A percentile compares a stretch with the other conserved stretches of the same genome.
Conservation (phyloP, 2,888 invertebrate genomes). For the Creontiades dilutus region DNA sequence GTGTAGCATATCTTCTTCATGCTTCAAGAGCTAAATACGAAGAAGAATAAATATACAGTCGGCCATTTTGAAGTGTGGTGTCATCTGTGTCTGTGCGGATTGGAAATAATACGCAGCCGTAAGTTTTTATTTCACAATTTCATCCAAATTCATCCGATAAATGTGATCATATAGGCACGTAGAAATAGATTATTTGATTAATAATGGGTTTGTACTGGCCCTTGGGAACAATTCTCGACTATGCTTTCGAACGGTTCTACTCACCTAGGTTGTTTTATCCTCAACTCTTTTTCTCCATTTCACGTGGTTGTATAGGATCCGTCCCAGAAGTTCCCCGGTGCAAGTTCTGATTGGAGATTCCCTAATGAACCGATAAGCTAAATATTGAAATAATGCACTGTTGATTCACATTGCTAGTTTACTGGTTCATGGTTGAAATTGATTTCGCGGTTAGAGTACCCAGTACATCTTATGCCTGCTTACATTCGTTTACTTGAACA, state of each 20-base stretch:
- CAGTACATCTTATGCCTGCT: not conserved
- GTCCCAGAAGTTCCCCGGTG: not conserved
- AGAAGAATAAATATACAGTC: conserved; percentile 9
- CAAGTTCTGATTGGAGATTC: not conserved
- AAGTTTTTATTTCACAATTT: not conserved
- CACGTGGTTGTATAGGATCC: not conserved
- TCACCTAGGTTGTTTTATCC: not conserved
- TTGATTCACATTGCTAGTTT: not conserved
- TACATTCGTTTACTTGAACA: not conserved
- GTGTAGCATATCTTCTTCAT: not conserved
- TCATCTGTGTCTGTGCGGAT: conserved; percentile 3
- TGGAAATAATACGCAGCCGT: not conserved
- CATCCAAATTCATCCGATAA: not conserved
- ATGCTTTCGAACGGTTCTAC: not conserved
- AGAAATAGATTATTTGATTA: not conserved
- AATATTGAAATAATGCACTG: not conserved
- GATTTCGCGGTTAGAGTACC: no score
- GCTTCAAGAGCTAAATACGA: not conserved
- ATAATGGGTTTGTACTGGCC: not conserved
- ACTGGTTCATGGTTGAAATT: not conserved
- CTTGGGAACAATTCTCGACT: not conserved
- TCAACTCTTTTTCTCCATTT: not conserved
- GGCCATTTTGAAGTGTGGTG: conserved; percentile 7
- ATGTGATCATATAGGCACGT: not conserved
- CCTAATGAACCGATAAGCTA: not conserved